A percentile compares a stretch with the other conserved stretches of the same genome.
Evolutionary conservation across 1,140 invertebrate species (phyloP).

Genomic region (Phymorhynchus buccinoides): DNA sequence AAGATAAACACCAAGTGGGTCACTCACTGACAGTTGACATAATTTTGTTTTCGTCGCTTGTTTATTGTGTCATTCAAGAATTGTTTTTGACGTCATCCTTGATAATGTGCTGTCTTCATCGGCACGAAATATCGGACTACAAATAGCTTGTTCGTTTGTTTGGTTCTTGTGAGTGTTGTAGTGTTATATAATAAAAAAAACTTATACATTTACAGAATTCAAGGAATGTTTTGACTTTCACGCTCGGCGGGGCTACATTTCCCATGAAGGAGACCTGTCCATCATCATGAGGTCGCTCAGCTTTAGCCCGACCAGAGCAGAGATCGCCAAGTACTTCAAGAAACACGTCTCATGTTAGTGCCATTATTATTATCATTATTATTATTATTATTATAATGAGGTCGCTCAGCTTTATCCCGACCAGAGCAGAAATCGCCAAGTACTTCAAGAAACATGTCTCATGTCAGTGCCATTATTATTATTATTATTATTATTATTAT

Average conservation of each 20-base stretch:
- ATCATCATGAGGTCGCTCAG: slow-evolving; percentile 95
- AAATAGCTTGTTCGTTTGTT: too few relatives aligned
- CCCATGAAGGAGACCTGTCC: slow-evolving; percentile 89
- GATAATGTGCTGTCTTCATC: too few relatives aligned
- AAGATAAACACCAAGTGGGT: too few relatives aligned
- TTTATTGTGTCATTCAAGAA: too few relatives aligned
- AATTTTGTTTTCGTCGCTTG: too few relatives aligned
- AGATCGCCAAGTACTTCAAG: slow-evolving; percentile 88
- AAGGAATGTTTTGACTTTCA: slow-evolving; percentile 95
- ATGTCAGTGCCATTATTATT: slow-evolving; percentile 2
- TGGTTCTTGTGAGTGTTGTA: background rate
- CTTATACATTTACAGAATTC: slow-evolving; percentile 82
- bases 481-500: background rate
- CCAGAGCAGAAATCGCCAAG: too few relatives aligned
- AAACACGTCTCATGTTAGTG: slow-evolving; percentile 77
- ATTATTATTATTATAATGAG: too few relatives aligned
- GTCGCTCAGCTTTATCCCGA: too few relatives aligned
- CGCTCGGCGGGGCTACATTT: slow-evolving; percentile 87
- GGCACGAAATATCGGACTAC: too few relatives aligned
- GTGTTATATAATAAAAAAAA: background rate
- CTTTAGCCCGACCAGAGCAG: slow-evolving; percentile 92
- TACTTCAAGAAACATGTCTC: slow-evolving; percentile 85
- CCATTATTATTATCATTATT: too few relatives aligned
- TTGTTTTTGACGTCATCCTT: too few relatives aligned
- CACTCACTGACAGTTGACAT: too few relatives aligned